These are phyloP conservation scores for Mandrillus leucophaeus DNA, from an alignment of 2,113 vertebrate species.

Conservation along the genomic window DNA sequence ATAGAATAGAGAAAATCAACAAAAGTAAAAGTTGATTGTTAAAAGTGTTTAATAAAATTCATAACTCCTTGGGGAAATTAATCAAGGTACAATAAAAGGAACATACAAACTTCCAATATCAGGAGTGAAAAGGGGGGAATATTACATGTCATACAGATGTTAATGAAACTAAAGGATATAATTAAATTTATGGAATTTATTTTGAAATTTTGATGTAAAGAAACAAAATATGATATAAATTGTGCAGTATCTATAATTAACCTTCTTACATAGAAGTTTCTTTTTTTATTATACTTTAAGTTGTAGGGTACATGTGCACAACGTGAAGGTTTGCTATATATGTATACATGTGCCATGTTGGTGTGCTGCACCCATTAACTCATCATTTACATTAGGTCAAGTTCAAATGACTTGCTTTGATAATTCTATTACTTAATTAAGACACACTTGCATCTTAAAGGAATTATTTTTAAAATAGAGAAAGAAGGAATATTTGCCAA, in stretches of 20 bases:
- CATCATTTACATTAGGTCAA: background rate
- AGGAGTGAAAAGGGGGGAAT: background rate
- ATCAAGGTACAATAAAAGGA: background rate
- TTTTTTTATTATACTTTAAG: no score
- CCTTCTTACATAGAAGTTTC: background rate
- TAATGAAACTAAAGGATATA: background rate
- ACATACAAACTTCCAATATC: background rate
- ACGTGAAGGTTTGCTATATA: no score
- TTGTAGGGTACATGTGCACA: no score
- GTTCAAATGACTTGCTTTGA: background rate
- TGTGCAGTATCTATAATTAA: background rate
- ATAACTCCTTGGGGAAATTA: background rate
- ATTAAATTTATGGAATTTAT: background rate
- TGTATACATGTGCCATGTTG: no score
- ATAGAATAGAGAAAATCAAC: background rate
- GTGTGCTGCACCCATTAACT: no score
- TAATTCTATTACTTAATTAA: background rate
- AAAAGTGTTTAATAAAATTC: background rate
- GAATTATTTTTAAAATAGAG: background rate
- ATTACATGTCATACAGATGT: background rate
- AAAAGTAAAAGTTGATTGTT: background rate
- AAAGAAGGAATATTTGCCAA: background rate
- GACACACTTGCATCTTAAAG: background rate
- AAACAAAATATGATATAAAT: background rate
- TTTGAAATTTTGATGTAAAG: background rate